A percentile compares a stretch with the other conserved stretches of the same genome.
Evolutionary conservation across 2,888 invertebrate species (phyloP).

Genomic region (Lottia gigantea): DNA sequence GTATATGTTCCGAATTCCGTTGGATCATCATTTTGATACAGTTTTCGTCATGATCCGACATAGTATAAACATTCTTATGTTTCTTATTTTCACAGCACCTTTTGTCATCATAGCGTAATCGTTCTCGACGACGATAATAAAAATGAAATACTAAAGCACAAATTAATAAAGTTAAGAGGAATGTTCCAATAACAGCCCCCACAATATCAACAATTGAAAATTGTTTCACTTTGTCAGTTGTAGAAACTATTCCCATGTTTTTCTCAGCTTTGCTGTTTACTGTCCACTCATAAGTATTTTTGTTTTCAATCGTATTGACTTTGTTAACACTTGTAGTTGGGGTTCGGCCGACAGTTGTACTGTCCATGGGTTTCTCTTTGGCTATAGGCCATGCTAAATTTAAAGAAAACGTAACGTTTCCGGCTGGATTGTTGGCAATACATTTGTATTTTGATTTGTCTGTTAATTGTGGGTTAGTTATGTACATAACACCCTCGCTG

Average conservation of each 20-base stretch:
- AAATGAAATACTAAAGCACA: conserved; percentile 59
- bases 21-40: conserved; percentile 43
- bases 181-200: conserved; percentile 66
- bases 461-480: conserved; percentile 44
- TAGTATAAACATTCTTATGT: conserved; percentile 38
- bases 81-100: conserved; percentile 24
- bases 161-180: conserved; percentile 60
- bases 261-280: conserved; percentile 31
- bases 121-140: conserved; percentile 37
- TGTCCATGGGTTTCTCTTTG: conserved; percentile 22
- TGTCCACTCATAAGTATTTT: conserved; percentile 29
- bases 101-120: conserved; percentile 29
- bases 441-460: conserved; percentile 61
- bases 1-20: conserved; percentile 19
- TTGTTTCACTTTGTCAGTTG: conserved; percentile 21
- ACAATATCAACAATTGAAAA: conserved; percentile 63
- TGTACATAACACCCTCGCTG: conserved; percentile 56
- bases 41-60: conserved; percentile 41
- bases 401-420: conserved; percentile 64
- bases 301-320: conserved; percentile 20
- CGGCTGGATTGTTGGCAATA: conserved; percentile 65
- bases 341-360: conserved; percentile 20
- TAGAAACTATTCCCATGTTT: conserved; percentile 21
- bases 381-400: conserved; percentile 62
- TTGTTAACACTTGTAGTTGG: conserved; percentile 14